These are phyloP conservation scores for Sesamia nonagrioides DNA, from an alignment of 1,140 invertebrate species.

Conservation along the genomic window DNA sequence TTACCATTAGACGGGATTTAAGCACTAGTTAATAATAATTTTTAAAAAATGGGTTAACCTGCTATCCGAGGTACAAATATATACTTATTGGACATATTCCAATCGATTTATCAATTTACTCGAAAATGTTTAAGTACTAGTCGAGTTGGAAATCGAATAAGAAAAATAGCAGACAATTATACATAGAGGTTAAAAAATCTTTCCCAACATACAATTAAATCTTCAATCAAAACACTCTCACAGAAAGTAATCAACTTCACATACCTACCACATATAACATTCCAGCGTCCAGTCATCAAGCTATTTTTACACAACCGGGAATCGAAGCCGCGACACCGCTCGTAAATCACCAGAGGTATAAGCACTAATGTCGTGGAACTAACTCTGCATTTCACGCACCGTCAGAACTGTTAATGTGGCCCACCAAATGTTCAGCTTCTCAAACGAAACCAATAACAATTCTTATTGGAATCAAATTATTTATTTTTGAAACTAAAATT, in stretches of 20 bases:
- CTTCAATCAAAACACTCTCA: not conserved
- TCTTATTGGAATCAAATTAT: conserved; percentile 45
- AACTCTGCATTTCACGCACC: conserved; percentile 74
- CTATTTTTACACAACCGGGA: conserved; percentile 48
- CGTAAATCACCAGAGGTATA: conserved; percentile 65
- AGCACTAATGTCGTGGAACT: conserved; percentile 66
- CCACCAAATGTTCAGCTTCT: conserved; percentile 60
- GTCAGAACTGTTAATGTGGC: conserved; percentile 63
- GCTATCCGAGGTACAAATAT: no score
- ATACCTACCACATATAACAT: not conserved
- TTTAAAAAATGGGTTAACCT: no score
- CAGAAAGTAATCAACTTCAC: not conserved
- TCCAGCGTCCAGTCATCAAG: conserved; percentile 31
- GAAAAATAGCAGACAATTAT: not conserved
- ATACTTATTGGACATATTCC: no score
- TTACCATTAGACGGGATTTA: no score
- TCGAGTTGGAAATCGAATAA: no score
- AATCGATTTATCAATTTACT: no score
- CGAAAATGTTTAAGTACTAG: no score
- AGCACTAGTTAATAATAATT: no score
- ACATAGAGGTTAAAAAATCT: not conserved
- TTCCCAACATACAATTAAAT: no score
- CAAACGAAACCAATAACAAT: conserved; percentile 22
- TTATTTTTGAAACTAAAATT: conserved; percentile 27
- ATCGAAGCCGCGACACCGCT: conserved; percentile 61